Base-by-base conservation (phyloP, 2,888 invertebrate genomes). In the Xiphydria camelus region DNA sequence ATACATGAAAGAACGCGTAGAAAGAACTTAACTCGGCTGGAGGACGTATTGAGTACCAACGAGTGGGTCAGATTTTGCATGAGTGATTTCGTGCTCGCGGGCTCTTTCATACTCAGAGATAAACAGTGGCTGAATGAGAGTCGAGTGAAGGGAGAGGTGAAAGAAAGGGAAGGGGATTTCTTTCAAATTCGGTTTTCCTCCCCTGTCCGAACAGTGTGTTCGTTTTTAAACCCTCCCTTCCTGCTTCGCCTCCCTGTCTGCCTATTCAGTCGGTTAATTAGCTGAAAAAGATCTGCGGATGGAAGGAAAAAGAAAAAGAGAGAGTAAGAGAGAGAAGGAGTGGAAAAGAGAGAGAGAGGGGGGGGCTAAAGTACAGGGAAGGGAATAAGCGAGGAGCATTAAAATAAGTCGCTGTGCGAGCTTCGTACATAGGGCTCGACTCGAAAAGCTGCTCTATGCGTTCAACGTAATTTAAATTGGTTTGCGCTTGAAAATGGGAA, bases 241-340 rank as follows among this genome's bases (percentile, higher is more conserved):
- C 21, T 32, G 4, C 15, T 26, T 41, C 10, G 20, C 10, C 32
- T 21, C 15, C 18, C 12, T 17, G 12, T 25, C 20, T 20, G 20
- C 20, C 17, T 31, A 43, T 43, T 37, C 31, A 37, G n/a, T 36
- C 22, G 43, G 20, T 21, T 43, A 37, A 43, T 37, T 43, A 43
- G 43, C 26, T 29, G 36, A 17, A 29, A 21, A 20, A 43, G 37
- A 43, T 43, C 19, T 12, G 15, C 22, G 26, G 19, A 14, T 7
- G 31, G 37, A 29, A 29, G 20, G 21, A 33, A 12, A 15, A 10
- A 12, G 19, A 5, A 12, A 14, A 14, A 7, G 15, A 12, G 12
- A n/a, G n/a, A n/a, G n/a, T n/a, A n/a, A n/a, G n/a, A n/a, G n/a
- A n/a, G n/a, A n/a, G n/a, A n/a, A n/a, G n/a, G n/a, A n/a, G n/a